Evolutionary conservation across 2,797 vertebrate species (phyloP), one percentile per base, ranked within the genome.

Genomic region (Myotis vivesi): DNA sequence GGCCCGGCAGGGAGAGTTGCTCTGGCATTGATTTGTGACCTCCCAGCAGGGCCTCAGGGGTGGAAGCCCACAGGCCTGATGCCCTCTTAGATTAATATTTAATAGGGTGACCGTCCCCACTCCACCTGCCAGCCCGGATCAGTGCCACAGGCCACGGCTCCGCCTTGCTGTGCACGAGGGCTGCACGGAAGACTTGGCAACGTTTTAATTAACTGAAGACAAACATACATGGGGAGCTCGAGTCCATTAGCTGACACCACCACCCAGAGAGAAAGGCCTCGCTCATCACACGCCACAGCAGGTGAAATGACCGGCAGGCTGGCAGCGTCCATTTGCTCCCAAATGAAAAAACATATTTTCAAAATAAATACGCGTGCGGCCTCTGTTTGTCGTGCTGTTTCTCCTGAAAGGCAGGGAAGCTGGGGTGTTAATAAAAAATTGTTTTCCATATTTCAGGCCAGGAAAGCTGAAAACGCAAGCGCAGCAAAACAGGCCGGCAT

Each of bases 321-420:
- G 15, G 33, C 68, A 71, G 95, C 13, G 23, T 79, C 92, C 69
- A 92, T 97, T 98, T 97, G 83, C 97, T 97, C 97, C 96, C 98
- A 97, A 97, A 98, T 98, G 97, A 98, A 98, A 98, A 98, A 46
- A 0, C 80, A 82, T 97, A 97, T 98, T 97, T 98, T 98, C 92
- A 94, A 98, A 98, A 96, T 88, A 98, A 98, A 97, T 89, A 96
- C 89, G 95, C 66, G 0, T 55, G 97, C 92, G 91, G 95, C 69
- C 55, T 64, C 93, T 87, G 72, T 89, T 95, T 89, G 51, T 96
- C 84, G 57, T 41, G 59, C 82, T 46, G 72, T 96, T 98, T 97
- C 79, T 93, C 83, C 97, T 88, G 80, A 89, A 93, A 93, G 94
- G 94, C 62, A n/a, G 6, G 33, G 11, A 12, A 95, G 2, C 92